Conservation (phyloP, 2,113 vertebrate genomes). For the Hypomesus transpacificus region DNA sequence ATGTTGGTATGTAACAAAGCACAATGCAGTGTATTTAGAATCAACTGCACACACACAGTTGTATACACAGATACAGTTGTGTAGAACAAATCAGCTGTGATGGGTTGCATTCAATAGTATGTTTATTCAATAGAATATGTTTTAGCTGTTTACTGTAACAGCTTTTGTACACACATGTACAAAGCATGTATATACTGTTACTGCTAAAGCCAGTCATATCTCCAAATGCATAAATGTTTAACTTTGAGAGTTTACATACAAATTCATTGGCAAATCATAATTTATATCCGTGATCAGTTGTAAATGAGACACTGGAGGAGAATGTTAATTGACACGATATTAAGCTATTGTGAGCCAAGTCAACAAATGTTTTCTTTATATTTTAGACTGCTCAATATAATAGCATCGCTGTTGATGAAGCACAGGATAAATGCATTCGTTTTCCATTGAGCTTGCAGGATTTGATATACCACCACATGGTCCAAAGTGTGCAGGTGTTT, state of each 20-base stretch:
- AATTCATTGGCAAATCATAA: neutral
- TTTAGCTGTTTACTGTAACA: neutral
- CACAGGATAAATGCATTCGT: conserved; percentile 11
- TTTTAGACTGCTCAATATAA: conserved; percentile 2
- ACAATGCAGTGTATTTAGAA: conserved; percentile 21
- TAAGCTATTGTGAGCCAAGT: conserved; percentile 21
- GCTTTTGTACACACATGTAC: too few relatives aligned
- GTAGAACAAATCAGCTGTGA: too few relatives aligned
- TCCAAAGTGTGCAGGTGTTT: conserved; percentile 4
- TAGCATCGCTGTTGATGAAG: conserved; percentile 12
- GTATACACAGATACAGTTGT: too few relatives aligned
- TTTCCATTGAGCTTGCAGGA: conserved; percentile 20
- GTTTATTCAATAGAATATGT: neutral
- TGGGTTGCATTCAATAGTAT: neutral
- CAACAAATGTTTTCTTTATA: conserved; percentile 11
- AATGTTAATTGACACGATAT: neutral
- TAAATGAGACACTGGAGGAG: neutral
- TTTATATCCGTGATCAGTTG: conserved; percentile 3
- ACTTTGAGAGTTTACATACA: neutral
- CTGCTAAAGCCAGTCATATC: neutral
- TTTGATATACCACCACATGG: conserved; percentile 13
- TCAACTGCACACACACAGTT: too few relatives aligned
- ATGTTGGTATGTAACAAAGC: conserved; percentile 21
- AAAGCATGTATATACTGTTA: neutral
- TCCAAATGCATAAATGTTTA: conserved; percentile 13